Base-by-base conservation (phyloP, 2,888 invertebrate species). In the Lepidocyrtoides sp. region DNA sequence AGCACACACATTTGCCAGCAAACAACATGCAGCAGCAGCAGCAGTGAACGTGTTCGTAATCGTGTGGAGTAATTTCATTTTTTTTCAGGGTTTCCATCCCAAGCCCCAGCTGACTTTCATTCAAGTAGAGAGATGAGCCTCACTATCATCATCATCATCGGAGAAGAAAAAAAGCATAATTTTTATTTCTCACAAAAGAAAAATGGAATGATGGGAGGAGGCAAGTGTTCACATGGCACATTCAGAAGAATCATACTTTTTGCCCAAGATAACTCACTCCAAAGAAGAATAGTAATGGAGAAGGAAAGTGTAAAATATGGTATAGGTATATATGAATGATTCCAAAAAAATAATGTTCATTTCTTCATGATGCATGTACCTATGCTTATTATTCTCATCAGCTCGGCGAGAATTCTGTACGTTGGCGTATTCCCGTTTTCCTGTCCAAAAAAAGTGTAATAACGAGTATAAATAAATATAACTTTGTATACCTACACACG, bases 41-140 rank as follows among this genome's bases (percentile, higher is more conserved):
- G 51, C 17, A 51, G 51, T 2, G 3, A 10, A 12, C 54, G 26
- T 60, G 7, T 8, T 60, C 12, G 60, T 60, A 51, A 51, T 60
- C 60, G 26, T 60, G 63, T 63, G 29, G 63, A 63, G 63, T 63
- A 63, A 63, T 63, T 63, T 63, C 32, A 63, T 63, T 63, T 63
- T 26, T 60, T 51, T 26, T 63, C 12, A 14, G 29, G 29, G 51
- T 51, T 51, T n/a, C 17, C 3, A 17, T 3, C 51, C 17, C 51
- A 51, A 63, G 29, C 63, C 63, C 63, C 63, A 63, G 29, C 63
- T 63, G 63, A 63, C 63, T 63, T 63, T 63, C 63, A 63, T 12
- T 32, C 32, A 29, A 12, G 51, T 2, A 60, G 60, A n/a, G n/a
- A n/a, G n/a, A n/a, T n/a, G n/a, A n/a, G n/a, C n/a, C 60, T 54